Evolutionary conservation across 2,797 vertebrate genomes (phyloP), one percentile per base, ranked within the genome.

Genomic region (Rhodeus uyekii): DNA sequence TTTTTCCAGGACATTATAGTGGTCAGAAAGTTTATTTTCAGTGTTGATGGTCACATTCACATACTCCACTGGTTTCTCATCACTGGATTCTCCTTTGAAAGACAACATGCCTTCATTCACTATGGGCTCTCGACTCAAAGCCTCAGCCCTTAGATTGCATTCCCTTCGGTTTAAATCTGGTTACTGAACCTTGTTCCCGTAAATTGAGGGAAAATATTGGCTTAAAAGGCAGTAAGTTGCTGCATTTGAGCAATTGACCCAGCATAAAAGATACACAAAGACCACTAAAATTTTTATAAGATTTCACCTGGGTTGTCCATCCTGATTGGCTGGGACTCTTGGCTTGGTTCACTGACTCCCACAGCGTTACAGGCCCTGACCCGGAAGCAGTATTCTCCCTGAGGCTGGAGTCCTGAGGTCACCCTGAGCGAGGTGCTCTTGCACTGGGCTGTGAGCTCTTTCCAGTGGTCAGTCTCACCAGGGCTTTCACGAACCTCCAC

Each of bases 1-100:
- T 88, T 96, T 96, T 88, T 97, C 96, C 88, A 93, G 91, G 83
- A 93, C 84, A 0, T 36, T 84, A 89, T 96, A 97, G 50, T 95
- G 85, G 1, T 96, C 95, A 0, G 80, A 93, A 82, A 95, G 92
- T 87, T 94, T 94, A 85, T 95, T 88, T 19, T 81, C 67, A 22
- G 90, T 92, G 86, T 95, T 93, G 67, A 96, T 85, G 0, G 89
- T 90, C 87, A 97, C 92, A 0, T 85, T 69, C 0, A 72, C 12
- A 80, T 88, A 93, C 76, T 88, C 32, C 10, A 53, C 50, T 7
- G 39, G 63, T 74, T 76, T 87, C 38, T 83, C 82, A 3, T 80
- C 80, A 19, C 39, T 85, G 14, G 29, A 69, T 58, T 88, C 87
- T 24, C 55, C 86, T 86, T 63, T 78, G 16, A 80, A 75, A 46